Evolutionary conservation across 2,888 invertebrate genomes (phyloP), one percentile per base, ranked within the genome.

Genomic region (Formica aserva): DNA sequence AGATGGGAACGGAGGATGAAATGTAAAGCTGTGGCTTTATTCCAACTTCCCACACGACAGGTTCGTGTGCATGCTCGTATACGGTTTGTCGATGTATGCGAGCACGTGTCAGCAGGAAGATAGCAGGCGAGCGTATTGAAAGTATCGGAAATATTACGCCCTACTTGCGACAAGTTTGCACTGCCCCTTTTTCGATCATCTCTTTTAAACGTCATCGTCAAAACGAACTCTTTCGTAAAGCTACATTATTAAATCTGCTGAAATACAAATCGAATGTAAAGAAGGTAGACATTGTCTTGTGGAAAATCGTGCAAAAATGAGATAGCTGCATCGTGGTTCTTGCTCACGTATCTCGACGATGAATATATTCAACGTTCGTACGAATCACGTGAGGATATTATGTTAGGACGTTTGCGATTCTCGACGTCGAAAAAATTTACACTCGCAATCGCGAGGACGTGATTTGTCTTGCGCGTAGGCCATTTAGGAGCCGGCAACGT

Each of bases 81-180:
- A 71, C 22, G 11, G 22, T 15, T 1, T 18, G 22, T 35, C 32
- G 18, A 48, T 60, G 60, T 72, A 5, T 78, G 8, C 2, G 15
- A 45, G 72, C 13, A 72, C 57, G 45, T 84, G 88, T 85, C 85
- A 80, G 48, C 57, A 55, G 65, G 72, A 81, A 82, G 89, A 88
- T 89, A 89, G 74, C 74, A 57, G 38, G 52, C 52, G 63, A n/a
- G 48, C 83, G 77, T 89, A 91, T 91, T 88, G 91, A 86, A 84
- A 91, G 87, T 92, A 92, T 92, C 86, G 92, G 92, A 92, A 92
- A 92, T 92, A 92, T 90, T 91, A 92, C 87, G 92, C 92, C 90
- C 92, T 91, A 92, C 89, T 92, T 92, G 89, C 87, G 72, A 69
- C 85, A 75, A 85, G 87, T 89, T 89, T 85, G 83, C 41, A 84